Evolutionary conservation across 2,888 invertebrate genomes (phyloP), one percentile per base, ranked within the genome.

Genomic region (Camptogramma bilineatum): DNA sequence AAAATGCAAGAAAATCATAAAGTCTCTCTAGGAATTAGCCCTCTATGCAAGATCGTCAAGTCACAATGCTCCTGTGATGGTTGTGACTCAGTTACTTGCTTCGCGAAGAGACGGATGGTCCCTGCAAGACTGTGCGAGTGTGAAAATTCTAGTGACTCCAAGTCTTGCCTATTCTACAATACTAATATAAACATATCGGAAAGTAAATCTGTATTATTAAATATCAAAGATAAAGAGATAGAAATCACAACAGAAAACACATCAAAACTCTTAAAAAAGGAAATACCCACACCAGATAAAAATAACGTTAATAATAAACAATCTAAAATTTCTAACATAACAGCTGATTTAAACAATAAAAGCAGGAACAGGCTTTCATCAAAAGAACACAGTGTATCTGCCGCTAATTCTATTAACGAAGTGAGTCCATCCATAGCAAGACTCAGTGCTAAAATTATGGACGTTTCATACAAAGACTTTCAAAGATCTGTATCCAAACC

Each of bases 401-500:
- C 9, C 0, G 21, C 17, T 4, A 34, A 44, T 17, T 50, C 55
- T 34, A 13, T 17, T 46, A 55, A 59, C 8, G 53, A 65, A 56
- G 24, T 34, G 10, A 21, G 17, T 31, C 64, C 71, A 31, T 70
- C 77, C 7, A 75, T 77, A 28, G 79, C 77, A 28, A 74, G 82
- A 64, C 69, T 87, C 55, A 86, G 80, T 50, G 84, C 86, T 8
- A 81, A 85, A 76, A 65, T 86, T 42, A 85, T 84, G 81, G 74
- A 85, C 65, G 61, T 81, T 13, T 78, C 84, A 0, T 80, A 76
- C 54, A 70, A 77, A 65, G 78, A 84, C 17, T 78, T 78, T 5
- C 74, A 77, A 68, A 66, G 77, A 39, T 71, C 74, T 56, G 4
- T 28, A 34, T 24, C 53, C 4, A 58, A 52, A 13, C 47, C 50